These are phyloP conservation scores for Potamarius usumacintae DNA, from an alignment of 2,113 vertebrate species.

Conservation along the genomic window DNA sequence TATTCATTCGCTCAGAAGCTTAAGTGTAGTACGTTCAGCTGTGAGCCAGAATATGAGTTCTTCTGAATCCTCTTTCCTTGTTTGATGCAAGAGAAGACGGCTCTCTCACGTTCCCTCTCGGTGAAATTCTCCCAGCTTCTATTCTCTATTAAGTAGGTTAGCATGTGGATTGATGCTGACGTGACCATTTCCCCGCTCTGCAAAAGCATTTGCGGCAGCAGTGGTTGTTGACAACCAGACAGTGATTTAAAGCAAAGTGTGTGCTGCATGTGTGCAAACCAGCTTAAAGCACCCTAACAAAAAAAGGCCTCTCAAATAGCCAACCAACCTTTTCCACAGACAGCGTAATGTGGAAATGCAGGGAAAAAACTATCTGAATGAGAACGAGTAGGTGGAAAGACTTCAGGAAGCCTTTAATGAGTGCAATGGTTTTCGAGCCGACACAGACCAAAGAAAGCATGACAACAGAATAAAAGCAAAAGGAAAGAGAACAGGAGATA, in stretches of 20 bases:
- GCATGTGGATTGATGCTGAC: background rate
- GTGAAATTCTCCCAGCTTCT: background rate
- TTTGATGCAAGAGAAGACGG: background rate
- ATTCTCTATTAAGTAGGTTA: constrained; percentile 11
- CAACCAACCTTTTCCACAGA: background rate
- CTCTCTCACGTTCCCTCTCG: background rate
- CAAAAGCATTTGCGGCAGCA: constrained; percentile 3
- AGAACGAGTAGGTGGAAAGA: constrained; percentile 7
- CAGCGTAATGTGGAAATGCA: background rate
- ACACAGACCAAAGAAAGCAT: constrained; percentile 27
- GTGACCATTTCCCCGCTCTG: constrained; percentile 16
- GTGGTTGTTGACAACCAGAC: constrained; percentile 21
- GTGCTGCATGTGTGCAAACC: constrained; percentile 17
- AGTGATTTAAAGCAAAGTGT: constrained; percentile 11
- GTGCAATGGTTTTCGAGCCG: constrained; percentile 38
- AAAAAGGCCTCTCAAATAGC: constrained; percentile 2
- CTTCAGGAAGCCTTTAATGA: background rate
- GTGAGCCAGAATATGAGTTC: background rate
- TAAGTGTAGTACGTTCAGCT: background rate
- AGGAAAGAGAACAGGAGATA: background rate
- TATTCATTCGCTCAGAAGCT: background rate
- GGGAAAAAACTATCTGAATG: background rate
- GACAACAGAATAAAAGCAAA: constrained; percentile 21
- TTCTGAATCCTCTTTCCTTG: constrained; percentile 5
- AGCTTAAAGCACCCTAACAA: constrained; percentile 22